These are phyloP conservation scores for Mythimna impura DNA, from an alignment of 2,888 invertebrate genomes.

Conservation along the genomic window DNA sequence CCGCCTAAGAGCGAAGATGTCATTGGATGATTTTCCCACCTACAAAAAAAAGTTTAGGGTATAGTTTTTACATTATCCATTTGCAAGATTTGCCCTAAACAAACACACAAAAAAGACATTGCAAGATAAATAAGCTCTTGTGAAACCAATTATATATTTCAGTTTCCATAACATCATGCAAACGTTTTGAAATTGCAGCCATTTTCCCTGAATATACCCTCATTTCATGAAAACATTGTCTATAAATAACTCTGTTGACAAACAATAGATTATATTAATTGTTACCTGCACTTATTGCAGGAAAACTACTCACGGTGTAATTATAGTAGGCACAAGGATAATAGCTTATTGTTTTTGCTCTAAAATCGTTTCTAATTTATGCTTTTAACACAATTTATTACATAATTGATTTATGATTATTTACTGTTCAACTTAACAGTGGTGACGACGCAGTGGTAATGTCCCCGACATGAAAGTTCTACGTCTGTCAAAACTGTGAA, in stretches of 20 bases:
- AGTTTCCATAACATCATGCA: not conserved
- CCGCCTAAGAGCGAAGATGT: too few relatives aligned
- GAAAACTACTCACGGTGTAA: slow-evolving; percentile 19
- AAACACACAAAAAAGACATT: too few relatives aligned
- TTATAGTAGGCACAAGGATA: slow-evolving; percentile 38
- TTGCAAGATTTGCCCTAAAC: too few relatives aligned
- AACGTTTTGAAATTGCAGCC: not conserved
- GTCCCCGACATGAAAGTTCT: too few relatives aligned
- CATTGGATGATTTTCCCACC: too few relatives aligned
- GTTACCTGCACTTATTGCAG: slow-evolving; percentile 37
- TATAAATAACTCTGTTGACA: slow-evolving; percentile 36
- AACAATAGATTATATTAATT: slow-evolving; percentile 29
- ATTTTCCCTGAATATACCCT: slow-evolving; percentile 21
- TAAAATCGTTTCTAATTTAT: slow-evolving; percentile 20
- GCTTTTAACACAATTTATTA: slow-evolving; percentile 11
- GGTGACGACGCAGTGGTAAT: too few relatives aligned
- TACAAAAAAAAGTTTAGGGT: too few relatives aligned
- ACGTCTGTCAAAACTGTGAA: too few relatives aligned
- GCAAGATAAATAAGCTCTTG: too few relatives aligned
- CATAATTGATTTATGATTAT: not conserved
- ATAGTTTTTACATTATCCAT: too few relatives aligned
- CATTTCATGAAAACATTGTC: slow-evolving; percentile 32
- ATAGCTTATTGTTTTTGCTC: slow-evolving; percentile 10
- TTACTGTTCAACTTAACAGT: too few relatives aligned
- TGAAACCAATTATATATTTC: not conserved